Evolutionary conservation across 2,888 invertebrate species (phyloP), one percentile per base, ranked within the genome.

Genomic region (Drosophila formosana): DNA sequence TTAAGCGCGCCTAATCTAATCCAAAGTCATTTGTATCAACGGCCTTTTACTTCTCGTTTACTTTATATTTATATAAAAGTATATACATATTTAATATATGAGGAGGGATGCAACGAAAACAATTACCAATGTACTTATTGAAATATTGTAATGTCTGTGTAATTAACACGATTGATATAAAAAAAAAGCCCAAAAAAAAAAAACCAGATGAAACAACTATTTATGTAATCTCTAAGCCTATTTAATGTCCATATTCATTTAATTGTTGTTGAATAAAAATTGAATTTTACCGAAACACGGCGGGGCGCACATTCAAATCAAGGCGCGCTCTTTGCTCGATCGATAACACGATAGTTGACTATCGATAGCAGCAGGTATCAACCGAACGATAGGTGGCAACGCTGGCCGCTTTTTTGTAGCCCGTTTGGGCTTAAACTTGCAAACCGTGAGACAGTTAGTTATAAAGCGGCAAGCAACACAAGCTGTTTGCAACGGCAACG

Each of bases 171-270:
- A 66, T 57, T 58, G 56, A 69, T 75, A 55, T 64, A 66, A 52
- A 57, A 55, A 45, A n/a, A 37, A 37, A 11, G 1, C 37, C 37
- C 37, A 1, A 7, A 61, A 26, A 67, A n/a, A 45, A 13, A 45
- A 25, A 51, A 56, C n/a, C 56, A 63, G 25, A 78, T 41, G 60
- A 75, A 66, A 75, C 66, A 72, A 74, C 72, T 82, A 82, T 86
- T 88, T 83, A 83, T 86, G 66, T 88, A 88, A 88, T 74, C 72
- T 86, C 67, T 88, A 88, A 88, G 88, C 80, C 72, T 86, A 88
- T 82, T 82, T 82, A 88, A 85, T 88, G 86, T 82, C 86, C 78
- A 82, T 77, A 85, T 86, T 88, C 88, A 82, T 82, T 83, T 88
- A 75, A 71, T 88, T 83, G 83, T 83, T 88, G 83, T 83, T 83